phyloP scores from a whole-genome alignment of 1,140 invertebrate genomes.

The Neotoxoptera formosana region DNA sequence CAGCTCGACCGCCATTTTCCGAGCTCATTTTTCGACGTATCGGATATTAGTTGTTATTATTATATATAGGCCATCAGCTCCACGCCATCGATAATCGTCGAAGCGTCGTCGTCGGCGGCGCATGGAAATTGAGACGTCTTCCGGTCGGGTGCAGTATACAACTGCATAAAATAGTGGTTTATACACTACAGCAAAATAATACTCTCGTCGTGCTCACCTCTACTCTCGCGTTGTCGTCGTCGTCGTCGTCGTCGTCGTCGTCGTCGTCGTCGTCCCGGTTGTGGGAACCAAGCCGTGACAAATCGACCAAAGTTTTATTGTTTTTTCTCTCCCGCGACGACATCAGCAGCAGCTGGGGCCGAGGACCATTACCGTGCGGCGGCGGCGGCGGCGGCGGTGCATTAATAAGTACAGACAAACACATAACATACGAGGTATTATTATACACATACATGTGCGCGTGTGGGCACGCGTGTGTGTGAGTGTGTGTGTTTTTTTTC shows the following conservation, averaged over 20 bases:
- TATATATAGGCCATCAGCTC: neutral
- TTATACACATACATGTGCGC: neutral
- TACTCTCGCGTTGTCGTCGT: neutral
- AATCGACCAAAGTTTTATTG: conserved; percentile 43
- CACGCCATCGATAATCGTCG: neutral
- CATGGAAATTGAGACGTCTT: neutral
- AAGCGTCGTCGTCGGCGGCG: neutral
- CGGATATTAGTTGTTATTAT: no score
- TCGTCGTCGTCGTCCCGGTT: no score
- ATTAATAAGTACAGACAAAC: neutral
- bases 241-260: no score
- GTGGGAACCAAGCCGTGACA: conserved; percentile 20
- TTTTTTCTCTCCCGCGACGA: neutral
- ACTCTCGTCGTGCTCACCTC: neutral
- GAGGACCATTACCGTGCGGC: neutral
- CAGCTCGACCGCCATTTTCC: neutral
- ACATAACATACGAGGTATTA: neutral
- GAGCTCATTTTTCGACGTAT: neutral
- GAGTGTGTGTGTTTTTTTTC: neutral
- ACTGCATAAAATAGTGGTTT: neutral
- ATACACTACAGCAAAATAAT: neutral
- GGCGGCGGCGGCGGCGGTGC: neutral
- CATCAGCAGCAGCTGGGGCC: neutral
- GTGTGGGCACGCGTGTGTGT: neutral
- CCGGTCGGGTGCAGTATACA: neutral